Conservation (phyloP, 2,797 vertebrate species). For the Simalia tracyae region DNA sequence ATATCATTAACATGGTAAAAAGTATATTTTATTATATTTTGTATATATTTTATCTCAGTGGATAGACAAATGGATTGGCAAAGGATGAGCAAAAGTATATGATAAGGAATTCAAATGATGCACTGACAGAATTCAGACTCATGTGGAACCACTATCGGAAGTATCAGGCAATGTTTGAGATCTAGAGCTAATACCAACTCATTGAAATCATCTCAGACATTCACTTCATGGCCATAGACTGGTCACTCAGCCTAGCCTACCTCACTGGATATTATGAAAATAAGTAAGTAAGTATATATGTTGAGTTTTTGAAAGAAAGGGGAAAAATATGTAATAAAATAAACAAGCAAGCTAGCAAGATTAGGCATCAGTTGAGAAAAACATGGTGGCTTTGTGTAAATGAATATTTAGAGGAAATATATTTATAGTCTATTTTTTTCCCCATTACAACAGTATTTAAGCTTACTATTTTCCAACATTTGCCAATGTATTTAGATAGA, state of each 20-base stretch:
- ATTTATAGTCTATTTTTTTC: not conserved
- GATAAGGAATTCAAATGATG: constrained; percentile 33
- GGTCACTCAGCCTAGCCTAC: not conserved
- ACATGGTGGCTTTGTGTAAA: not conserved
- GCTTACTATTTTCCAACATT: not conserved
- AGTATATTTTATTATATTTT: not conserved
- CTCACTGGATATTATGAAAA: not conserved
- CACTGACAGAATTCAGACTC: constrained; percentile 33
- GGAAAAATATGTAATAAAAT: not conserved
- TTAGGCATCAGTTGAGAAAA: not conserved
- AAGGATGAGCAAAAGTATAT: constrained; percentile 44
- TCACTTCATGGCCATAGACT: not conserved
- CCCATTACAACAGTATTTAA: not conserved
- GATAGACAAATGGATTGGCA: not conserved
- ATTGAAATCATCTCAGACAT: not conserved
- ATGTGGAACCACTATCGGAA: not conserved
- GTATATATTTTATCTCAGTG: too few relatives aligned
- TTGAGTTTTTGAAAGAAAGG: not conserved
- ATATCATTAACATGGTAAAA: constrained; percentile 42
- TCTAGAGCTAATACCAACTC: not conserved
- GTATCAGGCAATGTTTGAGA: too few relatives aligned
- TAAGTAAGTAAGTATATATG: not conserved
- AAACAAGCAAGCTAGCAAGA: not conserved
- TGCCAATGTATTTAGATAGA: not conserved
- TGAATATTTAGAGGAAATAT: not conserved